phyloP scores from a whole-genome alignment of 2,888 invertebrate genomes.

The Theristus sp. region DNA sequence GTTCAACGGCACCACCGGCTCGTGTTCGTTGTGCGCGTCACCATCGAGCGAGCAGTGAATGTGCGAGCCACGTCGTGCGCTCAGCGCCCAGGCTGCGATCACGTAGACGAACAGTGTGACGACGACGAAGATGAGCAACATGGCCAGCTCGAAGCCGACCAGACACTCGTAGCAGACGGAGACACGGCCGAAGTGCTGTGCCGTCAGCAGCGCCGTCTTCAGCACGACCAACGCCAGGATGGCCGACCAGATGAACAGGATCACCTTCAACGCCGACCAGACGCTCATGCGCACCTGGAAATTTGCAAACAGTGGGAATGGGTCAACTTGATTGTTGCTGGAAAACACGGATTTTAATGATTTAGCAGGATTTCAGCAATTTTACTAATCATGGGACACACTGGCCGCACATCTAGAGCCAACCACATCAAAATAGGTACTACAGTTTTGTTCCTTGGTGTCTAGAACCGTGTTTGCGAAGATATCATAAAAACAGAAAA shows the following conservation, averaged over 20 bases:
- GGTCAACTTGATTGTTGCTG: no score
- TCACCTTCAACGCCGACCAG: background rate
- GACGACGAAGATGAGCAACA: background rate
- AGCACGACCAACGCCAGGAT: background rate
- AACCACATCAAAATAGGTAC: no score
- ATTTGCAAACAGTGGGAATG: no score
- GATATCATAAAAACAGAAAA: no score
- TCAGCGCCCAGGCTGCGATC: background rate
- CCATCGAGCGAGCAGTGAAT: background rate
- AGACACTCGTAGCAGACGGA: background rate
- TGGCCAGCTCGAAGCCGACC: constrained; percentile 1
- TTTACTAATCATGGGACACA: no score
- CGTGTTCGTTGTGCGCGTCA: background rate
- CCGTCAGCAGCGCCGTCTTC: background rate
- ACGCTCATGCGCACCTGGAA: background rate
- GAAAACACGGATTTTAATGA: no score
- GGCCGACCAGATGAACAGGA: background rate
- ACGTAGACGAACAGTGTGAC: background rate
- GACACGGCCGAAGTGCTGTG: background rate
- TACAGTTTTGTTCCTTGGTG: no score
- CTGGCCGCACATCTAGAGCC: no score
- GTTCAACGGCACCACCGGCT: background rate
- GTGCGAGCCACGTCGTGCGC: background rate
- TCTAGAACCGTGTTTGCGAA: no score
- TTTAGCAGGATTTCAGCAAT: no score